Evolutionary conservation across 1,140 invertebrate genomes (phyloP), one percentile per base, ranked within the genome.

Genomic region (Andricus grossulariae): DNA sequence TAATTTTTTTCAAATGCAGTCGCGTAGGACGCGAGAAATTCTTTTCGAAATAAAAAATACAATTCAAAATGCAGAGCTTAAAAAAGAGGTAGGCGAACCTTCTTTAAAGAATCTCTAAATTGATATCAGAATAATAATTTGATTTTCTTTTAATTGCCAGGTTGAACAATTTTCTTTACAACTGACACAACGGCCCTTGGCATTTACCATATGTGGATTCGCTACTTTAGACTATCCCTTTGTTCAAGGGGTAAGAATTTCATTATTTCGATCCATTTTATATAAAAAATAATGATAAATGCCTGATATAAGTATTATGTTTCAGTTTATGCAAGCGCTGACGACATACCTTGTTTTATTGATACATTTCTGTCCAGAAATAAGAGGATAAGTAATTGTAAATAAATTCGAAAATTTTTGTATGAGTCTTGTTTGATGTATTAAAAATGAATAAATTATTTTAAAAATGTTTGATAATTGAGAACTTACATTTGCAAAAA

Each of bases 81-180:
- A 54, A 54, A 16, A 54, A 18, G 52, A 54, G 52, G 52, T 54
- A 19, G 3, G 18, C 2, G 19, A 10, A 7, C 13, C 2, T 18
- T n/a, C 1, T 8, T 18, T 10, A 1, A 18, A 10, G 4, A 18
- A 10, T 54, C 8, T 18, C 18, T 18, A 18, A 18, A n/a, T 18
- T 10, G n/a, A 10, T 7, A 54, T n/a, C 8, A 18, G 18, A 18
- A n/a, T 18, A 54, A 54, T 18, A 18, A n/a, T 54, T 18, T 10
- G 6, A 32, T 32, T 13, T n/a, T 66, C 45, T n/a, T 6, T n/a
- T 16, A 60, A 57, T 21, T 66, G 0, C 3, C 60, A 66, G 60
- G 32, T 66, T 66, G 60, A 66, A 16, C 60, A 66, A 25, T 66
- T 66, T 66, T 45, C 21, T 10, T 45, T 66, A 32, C 60, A 66